These are phyloP conservation scores for Himalopsyche japonica DNA, from an alignment of 2,888 invertebrate genomes.

Conservation along the genomic window DNA sequence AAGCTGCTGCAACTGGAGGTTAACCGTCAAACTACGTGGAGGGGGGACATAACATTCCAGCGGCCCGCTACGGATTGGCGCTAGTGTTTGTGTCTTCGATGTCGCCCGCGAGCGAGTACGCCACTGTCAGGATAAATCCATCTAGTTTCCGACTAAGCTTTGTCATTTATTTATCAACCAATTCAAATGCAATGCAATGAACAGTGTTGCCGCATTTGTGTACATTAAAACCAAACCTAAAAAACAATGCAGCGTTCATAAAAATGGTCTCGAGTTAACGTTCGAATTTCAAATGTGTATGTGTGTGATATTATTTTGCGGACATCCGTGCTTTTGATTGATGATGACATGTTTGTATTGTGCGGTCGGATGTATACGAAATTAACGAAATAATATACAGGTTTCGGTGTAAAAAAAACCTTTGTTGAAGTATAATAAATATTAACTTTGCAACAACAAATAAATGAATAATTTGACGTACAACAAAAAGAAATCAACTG, in stretches of 20 bases:
- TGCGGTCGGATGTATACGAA: neutral
- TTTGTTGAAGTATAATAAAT: neutral
- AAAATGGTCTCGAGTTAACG: neutral
- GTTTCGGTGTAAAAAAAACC: neutral
- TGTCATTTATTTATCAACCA: neutral
- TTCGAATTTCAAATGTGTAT: conserved; percentile 4
- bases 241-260: neutral
- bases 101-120: conserved; percentile 3
- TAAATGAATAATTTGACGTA: neutral
- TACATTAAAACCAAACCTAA: neutral
- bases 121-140: neutral
- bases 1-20: conserved; percentile 16
- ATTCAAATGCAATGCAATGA: neutral
- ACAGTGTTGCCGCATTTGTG: neutral
- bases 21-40: conserved; percentile 10
- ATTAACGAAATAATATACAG: neutral
- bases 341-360: conserved; percentile 1
- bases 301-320: conserved; percentile 27
- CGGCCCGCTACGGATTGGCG: conserved; percentile 28
- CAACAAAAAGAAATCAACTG: neutral
- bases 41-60: conserved; percentile 35
- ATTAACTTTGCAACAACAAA: neutral
- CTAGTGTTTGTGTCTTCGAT: conserved; percentile 21
- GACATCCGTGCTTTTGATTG: conserved; percentile 26
- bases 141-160: neutral